A percentile compares a stretch with the other conserved stretches of the same genome.
Evolutionary conservation across 2,888 invertebrate species (phyloP).

Genomic region (Erebia ligea): DNA sequence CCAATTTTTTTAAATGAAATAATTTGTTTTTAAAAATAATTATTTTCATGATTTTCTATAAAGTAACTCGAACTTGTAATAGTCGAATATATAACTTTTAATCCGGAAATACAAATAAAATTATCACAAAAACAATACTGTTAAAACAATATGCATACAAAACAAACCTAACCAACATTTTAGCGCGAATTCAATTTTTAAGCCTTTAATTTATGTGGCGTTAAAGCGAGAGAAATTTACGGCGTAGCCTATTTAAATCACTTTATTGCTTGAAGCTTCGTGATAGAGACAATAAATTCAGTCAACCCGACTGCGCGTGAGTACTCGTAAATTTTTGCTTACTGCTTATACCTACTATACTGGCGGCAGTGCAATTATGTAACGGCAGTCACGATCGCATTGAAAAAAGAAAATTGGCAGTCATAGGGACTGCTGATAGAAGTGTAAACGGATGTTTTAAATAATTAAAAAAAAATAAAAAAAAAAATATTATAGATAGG

Average conservation of each 20-base stretch:
- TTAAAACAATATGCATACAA: conserved; percentile 1
- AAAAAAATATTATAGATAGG: too few species aligned
- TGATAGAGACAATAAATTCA: conserved; percentile 66
- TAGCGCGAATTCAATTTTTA: conserved; percentile 35
- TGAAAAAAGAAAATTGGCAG: too few species aligned
- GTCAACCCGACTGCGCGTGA: conserved; percentile 51
- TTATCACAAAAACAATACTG: not conserved
- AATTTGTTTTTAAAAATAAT: too few species aligned
- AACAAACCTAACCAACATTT: conserved; percentile 27
- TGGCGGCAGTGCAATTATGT: conserved; percentile 43
- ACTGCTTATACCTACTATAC: conserved; percentile 48
- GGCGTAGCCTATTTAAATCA: conserved; percentile 58
- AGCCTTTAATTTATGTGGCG: conserved; percentile 43
- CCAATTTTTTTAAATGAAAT: too few species aligned
- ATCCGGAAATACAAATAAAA: not conserved
- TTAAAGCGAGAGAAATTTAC: conserved; percentile 46
- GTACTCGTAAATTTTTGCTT: conserved; percentile 68
- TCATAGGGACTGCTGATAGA: too few species aligned
- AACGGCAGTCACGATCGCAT: conserved; percentile 2
- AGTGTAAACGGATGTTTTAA: too few species aligned
- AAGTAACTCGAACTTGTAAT: too few species aligned
- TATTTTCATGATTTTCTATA: too few species aligned
- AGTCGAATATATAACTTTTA: not conserved
- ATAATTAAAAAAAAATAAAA: too few species aligned
- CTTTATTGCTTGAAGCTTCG: conserved; percentile 54